phyloP scores from a whole-genome alignment of 2,797 vertebrate genomes.

The Lutra lutra region DNA sequence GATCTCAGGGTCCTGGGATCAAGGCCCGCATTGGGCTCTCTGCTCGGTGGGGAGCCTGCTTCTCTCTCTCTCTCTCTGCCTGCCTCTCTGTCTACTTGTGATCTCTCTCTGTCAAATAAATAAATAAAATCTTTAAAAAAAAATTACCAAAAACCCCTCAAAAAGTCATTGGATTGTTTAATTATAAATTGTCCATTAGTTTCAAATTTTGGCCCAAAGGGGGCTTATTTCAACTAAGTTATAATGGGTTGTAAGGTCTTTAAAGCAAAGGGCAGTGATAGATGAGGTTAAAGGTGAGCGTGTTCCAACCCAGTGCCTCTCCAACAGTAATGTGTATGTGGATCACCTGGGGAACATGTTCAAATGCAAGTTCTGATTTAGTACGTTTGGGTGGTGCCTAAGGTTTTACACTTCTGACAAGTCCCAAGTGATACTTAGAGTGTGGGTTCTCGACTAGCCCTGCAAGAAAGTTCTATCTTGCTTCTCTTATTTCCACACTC shows the following conservation, averaged over 20 bases:
- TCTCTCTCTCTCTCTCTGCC: too few relatives aligned
- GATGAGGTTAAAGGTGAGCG: neutral
- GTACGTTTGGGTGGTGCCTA: neutral
- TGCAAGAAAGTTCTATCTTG: neutral
- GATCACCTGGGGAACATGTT: neutral
- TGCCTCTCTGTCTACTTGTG: too few relatives aligned
- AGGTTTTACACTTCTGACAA: neutral
- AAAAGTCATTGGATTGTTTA: neutral
- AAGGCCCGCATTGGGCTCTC: too few relatives aligned
- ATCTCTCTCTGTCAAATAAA: too few relatives aligned
- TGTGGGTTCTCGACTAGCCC: neutral
- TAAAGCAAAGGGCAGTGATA: neutral
- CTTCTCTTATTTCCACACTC: neutral
- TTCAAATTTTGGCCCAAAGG: neutral
- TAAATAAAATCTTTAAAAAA: too few relatives aligned
- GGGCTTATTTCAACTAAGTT: neutral
- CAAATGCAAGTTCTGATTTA: neutral
- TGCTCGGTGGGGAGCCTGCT: too few relatives aligned
- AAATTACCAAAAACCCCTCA: neutral
- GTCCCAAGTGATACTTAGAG: neutral
- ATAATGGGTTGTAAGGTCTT: neutral
- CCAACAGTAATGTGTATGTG: neutral
- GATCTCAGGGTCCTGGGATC: too few relatives aligned
- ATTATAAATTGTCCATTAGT: neutral
- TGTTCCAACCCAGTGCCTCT: neutral